A percentile compares a stretch with the other conserved stretches of the same genome.
Evolutionary conservation across 1,140 invertebrate genomes (phyloP).

Genomic region (Rhagoletis zephyria): DNA sequence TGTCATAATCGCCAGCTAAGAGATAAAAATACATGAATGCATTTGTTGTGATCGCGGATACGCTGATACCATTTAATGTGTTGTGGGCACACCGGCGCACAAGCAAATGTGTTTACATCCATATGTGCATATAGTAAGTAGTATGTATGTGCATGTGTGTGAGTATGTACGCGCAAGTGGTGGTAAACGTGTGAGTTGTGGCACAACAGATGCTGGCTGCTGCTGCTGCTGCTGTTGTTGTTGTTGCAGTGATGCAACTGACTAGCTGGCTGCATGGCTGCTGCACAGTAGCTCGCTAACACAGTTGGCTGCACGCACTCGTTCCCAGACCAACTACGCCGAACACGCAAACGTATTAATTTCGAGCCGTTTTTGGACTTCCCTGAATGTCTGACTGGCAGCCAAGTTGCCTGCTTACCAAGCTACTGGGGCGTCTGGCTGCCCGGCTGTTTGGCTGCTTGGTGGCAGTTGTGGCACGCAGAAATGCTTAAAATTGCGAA

Average conservation of each 20-base stretch:
- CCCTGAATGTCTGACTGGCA: conserved; percentile 16
- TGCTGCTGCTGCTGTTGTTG: neutral
- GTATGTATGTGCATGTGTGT: neutral
- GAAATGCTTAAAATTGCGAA: conserved; percentile 48
- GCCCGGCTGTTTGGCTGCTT: neutral
- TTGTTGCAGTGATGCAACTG: conserved; percentile 35
- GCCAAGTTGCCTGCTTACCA: neutral
- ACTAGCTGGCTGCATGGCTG: neutral
- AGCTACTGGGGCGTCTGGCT: conserved; percentile 32
- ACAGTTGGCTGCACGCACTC: conserved; percentile 33
- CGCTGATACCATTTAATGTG: conserved; percentile 41
- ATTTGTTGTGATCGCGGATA: conserved; percentile 51
- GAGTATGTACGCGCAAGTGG: neutral
- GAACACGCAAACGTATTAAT: conserved; percentile 51
- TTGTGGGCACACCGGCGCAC: neutral
- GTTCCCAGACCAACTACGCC: conserved; percentile 38
- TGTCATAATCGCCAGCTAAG: conserved; percentile 50
- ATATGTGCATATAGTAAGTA: neutral
- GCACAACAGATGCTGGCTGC: conserved; percentile 27
- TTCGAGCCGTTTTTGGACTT: conserved; percentile 49
- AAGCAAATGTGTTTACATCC: conserved; percentile 1
- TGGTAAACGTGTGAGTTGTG: conserved; percentile 6
- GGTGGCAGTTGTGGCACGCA: conserved; percentile 40
- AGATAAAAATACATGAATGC: conserved; percentile 52
- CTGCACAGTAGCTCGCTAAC: neutral